Evolutionary conservation across 1,140 invertebrate species (phyloP), one percentile per base, ranked within the genome.

Genomic region (Zaprionus camerounensis): DNA sequence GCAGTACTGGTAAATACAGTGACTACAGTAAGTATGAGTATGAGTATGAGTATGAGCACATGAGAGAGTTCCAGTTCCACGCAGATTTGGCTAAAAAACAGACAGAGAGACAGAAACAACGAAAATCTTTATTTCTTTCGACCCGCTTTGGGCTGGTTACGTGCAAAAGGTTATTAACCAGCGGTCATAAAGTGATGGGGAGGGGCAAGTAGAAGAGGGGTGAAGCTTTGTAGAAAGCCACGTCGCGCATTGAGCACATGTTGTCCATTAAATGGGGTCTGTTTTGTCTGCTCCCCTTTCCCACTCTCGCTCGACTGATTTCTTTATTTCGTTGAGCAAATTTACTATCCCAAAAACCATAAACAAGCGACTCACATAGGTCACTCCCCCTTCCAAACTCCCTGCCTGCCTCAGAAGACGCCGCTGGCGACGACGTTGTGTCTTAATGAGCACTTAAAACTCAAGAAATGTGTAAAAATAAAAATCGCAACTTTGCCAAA

Each of bases 401-500:
- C 62, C 24, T 15, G 22, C 13, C n/a, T 31, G 26, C 6, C 26
- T n/a, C 59, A 84, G 73, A 67, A 77, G 68, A 61, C 65, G 73
- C 72, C 65, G 57, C 63, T 6, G 64, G 57, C 66, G 44, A 61
- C 63, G 62, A 59, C 57, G 41, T 13, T 20, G 46, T 55, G 44
- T 59, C 81, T 81, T 81, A 84, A 84, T 85, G 78, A 81, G 78
- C 82, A 68, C 74, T 81, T 53, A 62, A 81, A 81, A 49, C 61
- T 68, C 51, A 58, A 55, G 28, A 65, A 76, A 70, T 61, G 57
- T 69, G 72, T 70, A 67, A 59, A 74, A 69, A 74, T 36, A 55
- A 66, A 66, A 68, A 36, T 24, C 20, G 55, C 26, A 53, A 59
- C 15, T 7, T 11, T 49, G 44, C 2, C 46, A 15, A 57, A 24